Base-by-base conservation (phyloP, 2,888 invertebrate genomes). In the Lysandra coridon region DNA sequence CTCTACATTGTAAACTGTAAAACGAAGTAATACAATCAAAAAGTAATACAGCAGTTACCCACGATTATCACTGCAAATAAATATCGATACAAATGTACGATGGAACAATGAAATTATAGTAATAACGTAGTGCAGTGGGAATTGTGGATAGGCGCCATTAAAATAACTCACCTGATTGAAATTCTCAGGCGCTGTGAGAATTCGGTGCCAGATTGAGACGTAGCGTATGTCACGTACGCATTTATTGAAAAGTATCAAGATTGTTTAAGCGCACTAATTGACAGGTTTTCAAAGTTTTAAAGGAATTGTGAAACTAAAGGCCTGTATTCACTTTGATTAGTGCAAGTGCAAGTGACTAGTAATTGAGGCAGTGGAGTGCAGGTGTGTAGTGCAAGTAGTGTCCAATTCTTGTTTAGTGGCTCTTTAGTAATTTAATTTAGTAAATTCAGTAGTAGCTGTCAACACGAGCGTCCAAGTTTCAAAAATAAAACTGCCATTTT, bases 91-190 rank as follows among this genome's bases (percentile, higher is more conserved):
- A n/a, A 74, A 44, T n/a, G 7, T 44, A 74, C 44, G 23, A 10
- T 44, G 74, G 37, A 37, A 74, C 74, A 74, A 74, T 74, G 14
- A 74, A 74, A 74, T 74, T 40, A 74, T 44, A 44, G 44, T 74
- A 74, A 74, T 74, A 74, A 74, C 74, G 69, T 69, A 69, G 33
- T 37, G 69, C 44, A 74, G 74, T 74, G 40, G 74, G 74, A 74
- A 74, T 44, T 37, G 33, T 69, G 33, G n/a, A 78, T 62, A 87
- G 88, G 85, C 85, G 86, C 85, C 89, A 90, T 92, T 91, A 91
- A 90, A 88, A 91, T 91, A 87, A 87, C 86, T 86, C 80, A 86
- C 85, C 86, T 89, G 91, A 92, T 92, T 91, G 92, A 88, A 87
- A 88, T 91, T 92, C 91, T 88, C 91, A 91, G 88, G 91, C 73